phyloP scores from a whole-genome alignment of 2,797 vertebrate genomes.

The Triplophysa yarkandensis region DNA sequence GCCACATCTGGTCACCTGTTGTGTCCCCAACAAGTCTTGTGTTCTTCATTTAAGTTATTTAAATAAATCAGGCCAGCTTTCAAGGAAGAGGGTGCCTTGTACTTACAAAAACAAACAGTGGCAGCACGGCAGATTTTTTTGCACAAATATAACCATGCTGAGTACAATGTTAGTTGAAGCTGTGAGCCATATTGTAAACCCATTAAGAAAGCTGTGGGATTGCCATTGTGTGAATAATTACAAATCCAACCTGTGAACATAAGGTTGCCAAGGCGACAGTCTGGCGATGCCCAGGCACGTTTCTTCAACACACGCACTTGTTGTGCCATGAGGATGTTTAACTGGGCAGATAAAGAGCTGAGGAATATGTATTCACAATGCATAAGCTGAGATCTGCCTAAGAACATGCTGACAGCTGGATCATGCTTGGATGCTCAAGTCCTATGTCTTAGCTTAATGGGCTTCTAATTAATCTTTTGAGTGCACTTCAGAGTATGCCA shows the following conservation, averaged over 20 bases:
- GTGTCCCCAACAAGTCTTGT: slow-evolving; percentile 55
- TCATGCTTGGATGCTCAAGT: slow-evolving; percentile 30
- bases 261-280: slow-evolving; percentile 38
- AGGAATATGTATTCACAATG: slow-evolving; percentile 19
- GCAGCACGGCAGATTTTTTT: no score
- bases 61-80: slow-evolving; percentile 68
- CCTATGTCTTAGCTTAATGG: slow-evolving; percentile 28
- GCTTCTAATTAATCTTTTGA: slow-evolving; percentile 18
- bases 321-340: slow-evolving; percentile 54
- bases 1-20: slow-evolving; percentile 68
- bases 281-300: slow-evolving; percentile 54
- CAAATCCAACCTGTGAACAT: slow-evolving; percentile 22
- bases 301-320: slow-evolving; percentile 34
- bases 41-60: slow-evolving; percentile 64
- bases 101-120: background rate
- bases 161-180: slow-evolving; percentile 30
- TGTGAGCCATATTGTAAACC: slow-evolving; percentile 34
- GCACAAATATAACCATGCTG: slow-evolving; percentile 31
- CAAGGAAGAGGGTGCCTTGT: slow-evolving; percentile 14
- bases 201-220: slow-evolving; percentile 5
- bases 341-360: slow-evolving; percentile 57
- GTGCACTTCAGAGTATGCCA: slow-evolving; percentile 12
- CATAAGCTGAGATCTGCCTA: slow-evolving; percentile 25
- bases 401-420: slow-evolving; percentile 35
- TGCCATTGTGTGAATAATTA: slow-evolving; percentile 51